These are phyloP conservation scores for Pyxicephalus adspersus DNA, from an alignment of 2,113 vertebrate genomes.

Conservation along the genomic window DNA sequence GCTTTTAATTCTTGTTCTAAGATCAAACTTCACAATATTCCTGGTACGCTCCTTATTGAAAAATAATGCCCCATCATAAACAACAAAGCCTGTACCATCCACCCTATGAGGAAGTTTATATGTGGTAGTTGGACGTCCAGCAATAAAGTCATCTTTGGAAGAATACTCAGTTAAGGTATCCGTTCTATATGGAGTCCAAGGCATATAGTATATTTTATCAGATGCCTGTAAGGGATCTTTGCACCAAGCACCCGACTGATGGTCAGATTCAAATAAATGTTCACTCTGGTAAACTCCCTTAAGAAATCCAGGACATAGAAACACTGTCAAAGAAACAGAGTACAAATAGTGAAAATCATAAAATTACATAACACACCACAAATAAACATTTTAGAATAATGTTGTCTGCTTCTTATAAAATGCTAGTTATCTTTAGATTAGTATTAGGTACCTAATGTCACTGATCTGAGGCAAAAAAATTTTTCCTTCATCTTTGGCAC, in stretches of 20 bases:
- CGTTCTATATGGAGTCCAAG: slow-evolving; percentile 95
- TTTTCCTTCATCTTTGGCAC: too few species aligned
- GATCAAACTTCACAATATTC: slow-evolving; percentile 97
- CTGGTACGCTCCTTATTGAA: slow-evolving; percentile 98
- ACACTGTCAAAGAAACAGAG: slow-evolving; percentile 85
- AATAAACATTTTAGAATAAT: background rate
- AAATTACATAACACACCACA: slow-evolving; percentile 70
- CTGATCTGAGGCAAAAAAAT: background rate
- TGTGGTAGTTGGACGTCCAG: slow-evolving; percentile 92
- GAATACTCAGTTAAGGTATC: slow-evolving; percentile 95
- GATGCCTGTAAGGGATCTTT: slow-evolving; percentile 97
- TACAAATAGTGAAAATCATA: slow-evolving; percentile 46
- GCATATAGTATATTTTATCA: slow-evolving; percentile 99
- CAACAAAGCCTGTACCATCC: slow-evolving; percentile 95
- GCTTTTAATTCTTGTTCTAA: slow-evolving; percentile 95
- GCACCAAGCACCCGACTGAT: slow-evolving; percentile 99
- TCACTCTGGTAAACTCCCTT: slow-evolving; percentile 97
- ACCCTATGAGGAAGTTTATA: slow-evolving; percentile 97
- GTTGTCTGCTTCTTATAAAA: background rate
- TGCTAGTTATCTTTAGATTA: too few species aligned
- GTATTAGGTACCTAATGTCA: background rate
- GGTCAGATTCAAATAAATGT: slow-evolving; percentile 97
- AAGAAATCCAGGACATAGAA: slow-evolving; percentile 96
- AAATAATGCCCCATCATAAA: slow-evolving; percentile 95
- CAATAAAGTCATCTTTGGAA: slow-evolving; percentile 97